These are phyloP conservation scores for Lasioglossum baleicum DNA, from an alignment of 1,140 invertebrate species.

Conservation along the genomic window DNA sequence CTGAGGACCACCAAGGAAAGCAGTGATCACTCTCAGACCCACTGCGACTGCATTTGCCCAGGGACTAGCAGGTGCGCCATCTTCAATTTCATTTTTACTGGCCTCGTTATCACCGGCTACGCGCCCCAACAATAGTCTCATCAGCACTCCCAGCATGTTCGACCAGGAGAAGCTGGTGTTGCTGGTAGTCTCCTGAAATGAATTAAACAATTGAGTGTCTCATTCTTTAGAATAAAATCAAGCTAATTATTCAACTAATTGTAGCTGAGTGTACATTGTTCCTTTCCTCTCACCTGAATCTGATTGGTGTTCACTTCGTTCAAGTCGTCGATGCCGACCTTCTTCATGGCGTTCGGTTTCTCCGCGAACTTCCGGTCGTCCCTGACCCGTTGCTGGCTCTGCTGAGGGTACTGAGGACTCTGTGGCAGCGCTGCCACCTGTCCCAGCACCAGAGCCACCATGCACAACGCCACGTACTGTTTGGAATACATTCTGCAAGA, in stretches of 20 bases:
- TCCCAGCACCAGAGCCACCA: constrained; percentile 74
- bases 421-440: constrained; percentile 74
- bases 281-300: constrained; percentile 80
- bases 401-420: constrained; percentile 66
- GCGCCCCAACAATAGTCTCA: constrained; percentile 90
- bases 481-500: constrained; percentile 71
- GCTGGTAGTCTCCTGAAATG: constrained; percentile 79
- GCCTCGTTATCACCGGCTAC: constrained; percentile 82
- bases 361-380: constrained; percentile 89
- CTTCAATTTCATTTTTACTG: constrained; percentile 89
- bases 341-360: constrained; percentile 92
- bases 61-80: constrained; percentile 85
- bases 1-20: constrained; percentile 87
- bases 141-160: constrained; percentile 90
- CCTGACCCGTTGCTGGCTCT: constrained; percentile 72
- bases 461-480: constrained; percentile 70
- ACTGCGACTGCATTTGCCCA: constrained; percentile 92
- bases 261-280: too few species aligned
- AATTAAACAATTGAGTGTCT: not conserved
- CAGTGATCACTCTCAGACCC: constrained; percentile 89
- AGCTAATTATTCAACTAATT: too few species aligned
- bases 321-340: constrained; percentile 89
- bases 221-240: too few species aligned
- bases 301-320: constrained; percentile 90
- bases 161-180: constrained; percentile 89